phyloP scores from a whole-genome alignment of 2,797 vertebrate genomes.

The Sebastes goodei region DNA sequence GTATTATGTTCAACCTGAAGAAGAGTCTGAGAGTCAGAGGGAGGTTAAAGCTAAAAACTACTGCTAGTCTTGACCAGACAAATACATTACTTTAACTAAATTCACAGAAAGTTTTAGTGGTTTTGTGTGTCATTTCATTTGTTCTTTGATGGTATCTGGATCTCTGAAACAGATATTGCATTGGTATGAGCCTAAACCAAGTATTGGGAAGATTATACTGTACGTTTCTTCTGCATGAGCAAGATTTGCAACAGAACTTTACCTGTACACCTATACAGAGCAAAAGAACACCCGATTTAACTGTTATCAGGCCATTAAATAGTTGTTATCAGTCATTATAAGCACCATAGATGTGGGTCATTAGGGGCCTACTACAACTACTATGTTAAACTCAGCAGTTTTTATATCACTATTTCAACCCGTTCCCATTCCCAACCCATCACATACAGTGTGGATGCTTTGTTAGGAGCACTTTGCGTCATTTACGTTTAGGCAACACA shows the following conservation, averaged over 20 bases:
- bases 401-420: too few relatives aligned
- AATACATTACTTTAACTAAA: background rate
- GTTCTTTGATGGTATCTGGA: background rate
- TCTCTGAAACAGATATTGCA: background rate
- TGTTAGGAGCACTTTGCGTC: too few relatives aligned
- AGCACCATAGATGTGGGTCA: too few relatives aligned
- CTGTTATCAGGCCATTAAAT: too few relatives aligned
- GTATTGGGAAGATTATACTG: background rate
- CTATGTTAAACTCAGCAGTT: too few relatives aligned
- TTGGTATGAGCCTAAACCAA: background rate
- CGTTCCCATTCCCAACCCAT: too few relatives aligned
- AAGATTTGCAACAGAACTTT: background rate
- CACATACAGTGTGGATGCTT: too few relatives aligned
- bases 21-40: conserved; percentile 37
- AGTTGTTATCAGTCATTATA: too few relatives aligned
- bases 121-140: background rate
- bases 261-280: too few relatives aligned
- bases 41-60: conserved; percentile 30
- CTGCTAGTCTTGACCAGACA: background rate
- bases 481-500: too few relatives aligned
- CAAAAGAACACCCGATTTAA: too few relatives aligned
- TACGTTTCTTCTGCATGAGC: background rate
- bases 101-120: background rate
- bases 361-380: too few relatives aligned
- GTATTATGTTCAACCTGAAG: conserved; percentile 50